Evolutionary conservation across 2,888 invertebrate genomes (phyloP).

Genomic region (Lithophane ornitopus): DNA sequence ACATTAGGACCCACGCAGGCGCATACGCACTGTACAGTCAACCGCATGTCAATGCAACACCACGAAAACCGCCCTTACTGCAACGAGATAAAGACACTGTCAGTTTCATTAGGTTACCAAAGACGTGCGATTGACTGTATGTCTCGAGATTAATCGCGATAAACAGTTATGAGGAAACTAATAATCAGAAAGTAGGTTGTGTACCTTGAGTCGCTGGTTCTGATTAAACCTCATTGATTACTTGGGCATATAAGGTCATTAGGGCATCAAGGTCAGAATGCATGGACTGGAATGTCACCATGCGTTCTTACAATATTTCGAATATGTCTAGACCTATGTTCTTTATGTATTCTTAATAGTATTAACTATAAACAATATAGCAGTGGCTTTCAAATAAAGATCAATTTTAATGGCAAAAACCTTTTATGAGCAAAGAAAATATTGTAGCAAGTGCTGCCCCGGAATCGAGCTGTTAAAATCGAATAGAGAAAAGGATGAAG

Average conservation of each 20-base stretch:
- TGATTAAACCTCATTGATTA: conserved; percentile 5
- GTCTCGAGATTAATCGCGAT: conserved; percentile 20
- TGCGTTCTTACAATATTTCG: background rate
- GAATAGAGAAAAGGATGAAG: background rate
- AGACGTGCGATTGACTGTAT: background rate
- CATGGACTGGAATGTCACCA: background rate
- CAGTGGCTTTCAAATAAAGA: background rate
- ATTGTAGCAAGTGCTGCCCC: background rate
- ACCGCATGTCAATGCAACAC: background rate
- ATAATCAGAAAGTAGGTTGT: conserved; percentile 35
- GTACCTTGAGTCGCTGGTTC: conserved; percentile 13
- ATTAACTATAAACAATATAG: background rate
- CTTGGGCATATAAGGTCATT: background rate
- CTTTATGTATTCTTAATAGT: background rate
- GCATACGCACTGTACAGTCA: background rate
- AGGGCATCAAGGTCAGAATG: background rate
- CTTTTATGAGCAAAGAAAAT: background rate
- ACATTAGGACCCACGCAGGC: conserved; percentile 22
- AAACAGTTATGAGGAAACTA: conserved; percentile 32
- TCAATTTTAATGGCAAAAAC: background rate
- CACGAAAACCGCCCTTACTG: background rate
- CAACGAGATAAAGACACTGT: background rate
- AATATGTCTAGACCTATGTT: background rate
- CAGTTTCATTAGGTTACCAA: too few relatives aligned
- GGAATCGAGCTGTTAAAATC: background rate